Evolutionary conservation across 1,140 invertebrate genomes (phyloP).

Genomic region (Conopomorpha cramerella): DNA sequence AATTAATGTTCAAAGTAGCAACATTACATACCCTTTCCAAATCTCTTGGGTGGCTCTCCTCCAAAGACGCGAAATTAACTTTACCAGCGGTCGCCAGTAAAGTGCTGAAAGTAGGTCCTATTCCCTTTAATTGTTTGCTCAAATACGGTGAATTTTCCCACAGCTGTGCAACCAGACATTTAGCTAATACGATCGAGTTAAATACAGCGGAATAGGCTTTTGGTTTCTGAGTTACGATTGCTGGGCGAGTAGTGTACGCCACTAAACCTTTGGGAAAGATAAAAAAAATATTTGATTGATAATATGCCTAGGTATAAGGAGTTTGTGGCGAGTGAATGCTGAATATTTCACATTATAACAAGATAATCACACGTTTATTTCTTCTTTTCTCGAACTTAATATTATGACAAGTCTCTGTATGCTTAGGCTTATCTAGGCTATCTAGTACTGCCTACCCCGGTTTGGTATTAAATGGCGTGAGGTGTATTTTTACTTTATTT

Average conservation of each 20-base stretch:
- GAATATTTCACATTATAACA: too few relatives aligned
- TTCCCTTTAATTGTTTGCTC: slow-evolving; percentile 71
- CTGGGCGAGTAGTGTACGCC: slow-evolving; percentile 46
- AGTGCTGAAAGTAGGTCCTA: slow-evolving; percentile 69
- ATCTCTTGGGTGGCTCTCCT: slow-evolving; percentile 71
- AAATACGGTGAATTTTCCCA: slow-evolving; percentile 79
- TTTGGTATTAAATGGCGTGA: too few relatives aligned
- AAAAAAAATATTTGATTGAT: too few relatives aligned
- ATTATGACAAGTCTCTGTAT: too few relatives aligned
- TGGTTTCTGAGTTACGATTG: slow-evolving; percentile 28
- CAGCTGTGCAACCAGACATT: slow-evolving; percentile 69
- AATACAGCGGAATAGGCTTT: slow-evolving; percentile 56
- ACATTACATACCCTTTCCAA: slow-evolving; percentile 68
- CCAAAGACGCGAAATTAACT: slow-evolving; percentile 67
- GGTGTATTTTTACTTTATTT: too few relatives aligned
- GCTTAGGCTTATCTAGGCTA: too few relatives aligned
- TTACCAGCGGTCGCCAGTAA: slow-evolving; percentile 70
- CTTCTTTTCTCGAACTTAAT: too few relatives aligned
- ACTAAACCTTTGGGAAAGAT: slow-evolving; percentile 35
- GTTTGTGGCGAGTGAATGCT: too few relatives aligned
- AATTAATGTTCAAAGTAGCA: too few relatives aligned
- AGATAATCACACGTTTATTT: too few relatives aligned
- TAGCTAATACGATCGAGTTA: slow-evolving; percentile 65
- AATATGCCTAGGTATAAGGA: too few relatives aligned
- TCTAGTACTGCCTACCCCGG: too few relatives aligned